These are phyloP conservation scores for Merluccius polli DNA, from an alignment of 2,797 vertebrate species.

Conservation along the genomic window DNA sequence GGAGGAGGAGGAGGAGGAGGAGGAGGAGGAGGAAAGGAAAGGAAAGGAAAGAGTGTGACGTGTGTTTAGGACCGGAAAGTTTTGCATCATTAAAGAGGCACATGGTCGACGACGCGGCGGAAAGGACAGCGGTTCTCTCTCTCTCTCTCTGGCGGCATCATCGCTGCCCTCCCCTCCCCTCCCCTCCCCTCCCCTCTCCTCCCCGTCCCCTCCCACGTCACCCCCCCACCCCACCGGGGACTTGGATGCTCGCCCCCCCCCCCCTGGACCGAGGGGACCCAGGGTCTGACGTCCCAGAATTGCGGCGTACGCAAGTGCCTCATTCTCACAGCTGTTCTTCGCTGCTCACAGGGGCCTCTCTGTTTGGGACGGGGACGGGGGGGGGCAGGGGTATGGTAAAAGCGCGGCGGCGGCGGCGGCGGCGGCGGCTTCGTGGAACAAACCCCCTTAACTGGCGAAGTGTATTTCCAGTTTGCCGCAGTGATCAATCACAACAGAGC, in stretches of 20 bases:
- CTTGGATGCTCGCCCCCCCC: no score
- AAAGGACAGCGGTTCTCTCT: conserved; percentile 28
- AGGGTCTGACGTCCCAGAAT: not conserved
- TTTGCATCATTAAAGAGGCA: conserved; percentile 16
- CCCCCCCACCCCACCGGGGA: not conserved
- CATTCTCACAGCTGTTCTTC: not conserved
- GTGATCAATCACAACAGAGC: not conserved
- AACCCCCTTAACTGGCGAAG: not conserved
- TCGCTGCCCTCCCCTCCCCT: not conserved
- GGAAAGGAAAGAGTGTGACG: conserved; percentile 13
- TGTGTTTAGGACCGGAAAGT: conserved; percentile 38
- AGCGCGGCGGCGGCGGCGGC: no score
- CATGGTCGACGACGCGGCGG: conserved; percentile 22
- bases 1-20: conserved; percentile 40
- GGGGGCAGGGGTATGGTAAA: not conserved
- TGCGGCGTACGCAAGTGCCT: not conserved
- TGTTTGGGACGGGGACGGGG: not conserved
- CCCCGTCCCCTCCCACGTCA: not conserved
- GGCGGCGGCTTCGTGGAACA: not conserved
- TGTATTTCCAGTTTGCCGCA: not conserved
- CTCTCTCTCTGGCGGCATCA: not conserved
- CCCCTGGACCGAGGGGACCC: not conserved
- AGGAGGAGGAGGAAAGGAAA: conserved; percentile 22
- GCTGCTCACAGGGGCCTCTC: not conserved
- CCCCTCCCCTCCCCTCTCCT: conserved; percentile 8